phyloP scores from a whole-genome alignment of 2,113 vertebrate genomes.

The Bubalus kerabau region DNA sequence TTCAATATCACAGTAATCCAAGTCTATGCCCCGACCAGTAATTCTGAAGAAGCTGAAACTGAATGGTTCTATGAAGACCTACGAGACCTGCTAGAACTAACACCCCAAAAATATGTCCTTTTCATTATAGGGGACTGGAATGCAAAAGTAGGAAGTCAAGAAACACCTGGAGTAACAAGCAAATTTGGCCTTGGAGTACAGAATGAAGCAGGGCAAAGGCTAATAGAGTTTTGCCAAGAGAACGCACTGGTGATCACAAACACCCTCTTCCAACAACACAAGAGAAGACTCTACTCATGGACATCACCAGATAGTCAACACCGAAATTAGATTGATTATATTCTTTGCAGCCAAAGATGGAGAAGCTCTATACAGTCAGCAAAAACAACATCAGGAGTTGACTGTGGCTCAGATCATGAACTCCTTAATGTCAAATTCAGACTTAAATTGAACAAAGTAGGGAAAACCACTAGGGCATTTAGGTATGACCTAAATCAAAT shows the following conservation, averaged over 20 bases:
- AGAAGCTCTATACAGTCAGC: not conserved
- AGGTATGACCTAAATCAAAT: not conserved
- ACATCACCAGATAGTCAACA: not conserved
- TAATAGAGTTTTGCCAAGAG: not conserved
- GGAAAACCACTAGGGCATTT: not conserved
- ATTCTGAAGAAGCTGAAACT: not conserved
- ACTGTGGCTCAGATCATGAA: not conserved
- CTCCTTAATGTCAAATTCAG: not conserved
- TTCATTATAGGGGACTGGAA: not conserved
- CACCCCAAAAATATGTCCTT: not conserved
- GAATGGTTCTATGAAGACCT: not conserved
- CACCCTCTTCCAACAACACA: not conserved
- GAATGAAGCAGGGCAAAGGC: not conserved
- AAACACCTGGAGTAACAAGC: not conserved
- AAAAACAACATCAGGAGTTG: not conserved
- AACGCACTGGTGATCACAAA: rapidly evolving
- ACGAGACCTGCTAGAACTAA: not conserved
- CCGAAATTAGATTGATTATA: not conserved
- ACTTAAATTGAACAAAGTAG: not conserved
- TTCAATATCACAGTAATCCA: not conserved
- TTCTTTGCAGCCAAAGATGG: not conserved
- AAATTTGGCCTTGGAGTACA: not conserved
- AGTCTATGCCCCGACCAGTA: not conserved
- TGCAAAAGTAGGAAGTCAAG: not conserved
- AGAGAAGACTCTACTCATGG: not conserved